phyloP scores from a whole-genome alignment of 2,888 invertebrate species.

The Magallana nippona region DNA sequence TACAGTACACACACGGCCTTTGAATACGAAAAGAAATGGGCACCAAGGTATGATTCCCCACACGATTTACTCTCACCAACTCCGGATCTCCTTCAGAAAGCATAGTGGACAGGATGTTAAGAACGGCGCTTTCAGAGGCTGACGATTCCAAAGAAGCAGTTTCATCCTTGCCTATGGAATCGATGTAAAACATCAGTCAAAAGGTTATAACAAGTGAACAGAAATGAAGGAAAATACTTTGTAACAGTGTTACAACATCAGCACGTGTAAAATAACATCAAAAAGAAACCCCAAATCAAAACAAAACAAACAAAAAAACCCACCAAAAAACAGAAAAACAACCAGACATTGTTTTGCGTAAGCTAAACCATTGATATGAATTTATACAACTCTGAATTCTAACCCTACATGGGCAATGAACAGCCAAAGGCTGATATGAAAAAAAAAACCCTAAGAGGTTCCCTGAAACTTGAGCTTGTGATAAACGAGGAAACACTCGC shows the following conservation, averaged over 20 bases:
- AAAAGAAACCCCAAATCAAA: too few relatives aligned
- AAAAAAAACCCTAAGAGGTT: not conserved
- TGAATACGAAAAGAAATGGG: not conserved
- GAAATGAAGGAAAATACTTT: too few relatives aligned
- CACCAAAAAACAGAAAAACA: too few relatives aligned
- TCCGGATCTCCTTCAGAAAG: conserved; percentile 13
- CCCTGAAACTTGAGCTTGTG: conserved; percentile 22
- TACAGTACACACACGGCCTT: conserved; percentile 28
- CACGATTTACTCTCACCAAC: not conserved
- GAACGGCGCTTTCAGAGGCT: not conserved
- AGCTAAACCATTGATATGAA: too few relatives aligned
- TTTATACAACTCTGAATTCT: too few relatives aligned
- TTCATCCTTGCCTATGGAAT: not conserved
- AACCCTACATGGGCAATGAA: too few relatives aligned
- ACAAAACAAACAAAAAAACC: too few relatives aligned
- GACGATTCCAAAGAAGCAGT: not conserved
- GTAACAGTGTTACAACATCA: too few relatives aligned
- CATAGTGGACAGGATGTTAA: not conserved
- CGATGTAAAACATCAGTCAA: too few relatives aligned
- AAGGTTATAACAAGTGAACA: not conserved
- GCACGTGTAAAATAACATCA: too few relatives aligned
- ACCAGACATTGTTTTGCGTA: too few relatives aligned
- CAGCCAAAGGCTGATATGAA: not conserved
- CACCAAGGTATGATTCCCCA: not conserved
- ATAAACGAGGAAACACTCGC: conserved; percentile 36